Base-by-base conservation (phyloP, 2,888 invertebrate genomes). In the Eledone cirrhosa region DNA sequence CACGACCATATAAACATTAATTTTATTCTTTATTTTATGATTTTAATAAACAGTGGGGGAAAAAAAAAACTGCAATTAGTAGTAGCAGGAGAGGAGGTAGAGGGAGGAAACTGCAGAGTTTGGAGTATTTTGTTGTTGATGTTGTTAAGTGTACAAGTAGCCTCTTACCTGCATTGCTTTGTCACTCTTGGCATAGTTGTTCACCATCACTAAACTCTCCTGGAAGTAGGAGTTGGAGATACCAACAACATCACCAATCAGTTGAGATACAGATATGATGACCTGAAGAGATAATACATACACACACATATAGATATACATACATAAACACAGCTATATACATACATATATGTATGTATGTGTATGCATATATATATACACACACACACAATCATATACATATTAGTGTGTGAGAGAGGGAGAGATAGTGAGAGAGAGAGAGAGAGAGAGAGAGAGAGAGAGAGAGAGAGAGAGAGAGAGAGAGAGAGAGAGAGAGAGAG, bases 201-300 rank as follows among this genome's bases (percentile, higher is more conserved):
- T 97, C 88, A 97, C 96, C 76, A 97, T 93, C 5, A 96, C 96
- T 7, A 98, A 92, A 83, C 96, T 97, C 90, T 97, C 97, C 92
- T 97, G 97, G 91, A 98, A 97, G 72, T 97, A 93, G n/a, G 96
- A 94, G 91, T 96, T 97, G 91, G 97, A 97, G 83, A 97, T 92
- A 4, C 95, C 95, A n/a, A 95, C 94, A 8, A 96, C 94, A 87
- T 95, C 96, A 80, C 97, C 97, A 82, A 97, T 93, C 91, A 98
- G 94, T 91, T 97, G 95, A 0, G 98, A 98, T 22, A 98, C 96
- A 0, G 97, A 96, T 87, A 98, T 97, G 82, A 98, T 97, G 48
- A 97, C 96, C 94, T 95, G 91, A 27, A 91, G 88, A 74, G 82
- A 82, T 81, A 79, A 33, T n/a, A 29, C 2, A 24, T 14, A 63